phyloP scores from a whole-genome alignment of 2,888 invertebrate species.

The Latrodectus elegans region DNA sequence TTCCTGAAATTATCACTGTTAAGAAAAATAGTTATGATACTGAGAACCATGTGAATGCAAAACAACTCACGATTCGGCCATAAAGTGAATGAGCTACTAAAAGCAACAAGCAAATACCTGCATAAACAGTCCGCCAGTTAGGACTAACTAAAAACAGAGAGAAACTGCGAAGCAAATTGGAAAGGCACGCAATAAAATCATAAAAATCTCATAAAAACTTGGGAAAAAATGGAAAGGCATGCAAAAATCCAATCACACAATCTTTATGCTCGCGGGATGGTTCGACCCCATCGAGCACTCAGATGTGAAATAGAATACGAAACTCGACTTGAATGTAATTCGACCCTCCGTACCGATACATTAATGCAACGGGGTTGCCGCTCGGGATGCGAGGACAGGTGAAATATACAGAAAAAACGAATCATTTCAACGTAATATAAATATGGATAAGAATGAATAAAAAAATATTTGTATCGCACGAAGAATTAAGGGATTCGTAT shows the following conservation, averaged over 20 bases:
- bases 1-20: no score
- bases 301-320: conserved; percentile 47
- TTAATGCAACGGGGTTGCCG: conserved; percentile 18
- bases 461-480: background rate
- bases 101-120: conserved; percentile 7
- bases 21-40: no score
- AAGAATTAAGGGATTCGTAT: conserved; percentile 33
- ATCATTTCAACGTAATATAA: conserved; percentile 38
- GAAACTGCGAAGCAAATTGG: background rate
- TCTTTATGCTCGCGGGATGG: conserved; percentile 3
- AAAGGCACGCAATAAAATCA: conserved; percentile 2
- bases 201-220: conserved; percentile 19
- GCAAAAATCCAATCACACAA: conserved; percentile 34
- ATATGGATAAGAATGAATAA: conserved; percentile 26
- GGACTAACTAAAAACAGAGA: no score
- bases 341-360: conserved; percentile 43
- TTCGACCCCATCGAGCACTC: conserved; percentile 8
- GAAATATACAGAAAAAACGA: conserved; percentile 1
- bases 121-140: no score
- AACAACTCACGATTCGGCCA: background rate
- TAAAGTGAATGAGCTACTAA: conserved; percentile 1
- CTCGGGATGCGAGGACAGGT: background rate
- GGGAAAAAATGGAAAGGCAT: background rate
- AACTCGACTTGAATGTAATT: conserved; percentile 24
- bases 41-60: no score